phyloP scores from a whole-genome alignment of 2,113 vertebrate species.

The Dromaius novaehollandiae region DNA sequence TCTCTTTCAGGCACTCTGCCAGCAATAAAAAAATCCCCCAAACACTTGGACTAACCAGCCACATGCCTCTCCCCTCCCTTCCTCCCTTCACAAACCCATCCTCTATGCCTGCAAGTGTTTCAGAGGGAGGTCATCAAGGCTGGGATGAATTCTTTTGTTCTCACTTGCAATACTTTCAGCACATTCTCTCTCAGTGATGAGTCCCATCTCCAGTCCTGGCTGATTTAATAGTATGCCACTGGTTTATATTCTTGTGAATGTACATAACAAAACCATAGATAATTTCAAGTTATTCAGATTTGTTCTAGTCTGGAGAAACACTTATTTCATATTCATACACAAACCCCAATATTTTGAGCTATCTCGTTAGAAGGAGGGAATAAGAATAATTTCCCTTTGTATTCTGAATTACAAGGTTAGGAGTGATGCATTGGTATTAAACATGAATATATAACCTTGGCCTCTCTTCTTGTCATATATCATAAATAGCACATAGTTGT shows the following conservation, averaged over 20 bases:
- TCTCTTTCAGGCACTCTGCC: background rate
- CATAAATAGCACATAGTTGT: background rate
- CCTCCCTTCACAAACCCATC: background rate
- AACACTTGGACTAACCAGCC: background rate
- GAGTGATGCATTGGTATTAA: background rate
- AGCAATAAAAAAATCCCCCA: background rate
- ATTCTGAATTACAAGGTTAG: background rate
- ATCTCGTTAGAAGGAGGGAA: background rate
- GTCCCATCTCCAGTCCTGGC: background rate
- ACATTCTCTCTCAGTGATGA: background rate
- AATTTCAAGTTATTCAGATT: background rate
- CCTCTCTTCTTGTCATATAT: background rate
- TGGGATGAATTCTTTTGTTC: background rate
- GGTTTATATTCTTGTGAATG: background rate
- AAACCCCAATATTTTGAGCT: background rate
- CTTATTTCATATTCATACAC: background rate
- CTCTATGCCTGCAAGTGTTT: background rate
- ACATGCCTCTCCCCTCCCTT: background rate
- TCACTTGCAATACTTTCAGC: background rate
- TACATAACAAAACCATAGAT: background rate
- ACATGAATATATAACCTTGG: background rate
- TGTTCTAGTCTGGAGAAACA: background rate
- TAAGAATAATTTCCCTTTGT: background rate
- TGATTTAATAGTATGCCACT: too few species aligned
- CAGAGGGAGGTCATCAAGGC: background rate